These are phyloP conservation scores for Zygogramma bicolorata DNA, from an alignment of 2,888 invertebrate genomes.

Conservation along the genomic window DNA sequence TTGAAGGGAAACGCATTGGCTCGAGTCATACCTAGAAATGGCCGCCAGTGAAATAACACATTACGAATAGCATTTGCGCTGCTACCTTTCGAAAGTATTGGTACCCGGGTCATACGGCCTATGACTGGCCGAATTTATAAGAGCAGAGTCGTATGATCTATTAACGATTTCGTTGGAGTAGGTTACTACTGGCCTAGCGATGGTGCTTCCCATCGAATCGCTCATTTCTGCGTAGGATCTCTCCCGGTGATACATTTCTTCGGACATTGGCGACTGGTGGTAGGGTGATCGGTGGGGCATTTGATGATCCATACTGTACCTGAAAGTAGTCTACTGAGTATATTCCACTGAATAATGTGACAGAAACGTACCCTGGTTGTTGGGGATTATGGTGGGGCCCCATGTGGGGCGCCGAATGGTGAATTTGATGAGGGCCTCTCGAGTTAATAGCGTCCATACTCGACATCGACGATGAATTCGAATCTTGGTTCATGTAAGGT, in stretches of 20 bases:
- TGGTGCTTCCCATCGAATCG: slow-evolving; percentile 70
- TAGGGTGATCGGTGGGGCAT: slow-evolving; percentile 71
- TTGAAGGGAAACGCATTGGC: slow-evolving; percentile 66
- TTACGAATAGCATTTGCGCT: background rate
- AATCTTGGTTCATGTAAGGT: slow-evolving; percentile 77
- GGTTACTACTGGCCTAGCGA: slow-evolving; percentile 72
- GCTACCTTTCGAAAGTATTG: slow-evolving; percentile 49
- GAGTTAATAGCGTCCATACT: slow-evolving; percentile 77
- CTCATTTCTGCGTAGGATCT: slow-evolving; percentile 75
- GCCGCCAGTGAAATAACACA: slow-evolving; percentile 50
- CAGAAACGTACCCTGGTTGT: slow-evolving; percentile 53
- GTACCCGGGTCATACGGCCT: slow-evolving; percentile 71
- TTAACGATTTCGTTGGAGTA: slow-evolving; percentile 70
- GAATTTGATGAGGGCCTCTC: slow-evolving; percentile 66
- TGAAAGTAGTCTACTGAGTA: slow-evolving; percentile 22
- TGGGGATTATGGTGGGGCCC: slow-evolving; percentile 69
- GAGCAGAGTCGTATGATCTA: slow-evolving; percentile 68
- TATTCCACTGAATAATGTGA: background rate
- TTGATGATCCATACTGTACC: slow-evolving; percentile 70
- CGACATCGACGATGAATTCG: slow-evolving; percentile 76
- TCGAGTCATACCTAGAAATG: slow-evolving; percentile 75
- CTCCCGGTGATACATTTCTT: slow-evolving; percentile 67
- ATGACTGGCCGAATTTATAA: slow-evolving; percentile 69
- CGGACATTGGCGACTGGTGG: slow-evolving; percentile 74
- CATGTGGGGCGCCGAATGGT: slow-evolving; percentile 58